phyloP scores from a whole-genome alignment of 2,113 vertebrate genomes.

The Cyanoliseus patagonus region DNA sequence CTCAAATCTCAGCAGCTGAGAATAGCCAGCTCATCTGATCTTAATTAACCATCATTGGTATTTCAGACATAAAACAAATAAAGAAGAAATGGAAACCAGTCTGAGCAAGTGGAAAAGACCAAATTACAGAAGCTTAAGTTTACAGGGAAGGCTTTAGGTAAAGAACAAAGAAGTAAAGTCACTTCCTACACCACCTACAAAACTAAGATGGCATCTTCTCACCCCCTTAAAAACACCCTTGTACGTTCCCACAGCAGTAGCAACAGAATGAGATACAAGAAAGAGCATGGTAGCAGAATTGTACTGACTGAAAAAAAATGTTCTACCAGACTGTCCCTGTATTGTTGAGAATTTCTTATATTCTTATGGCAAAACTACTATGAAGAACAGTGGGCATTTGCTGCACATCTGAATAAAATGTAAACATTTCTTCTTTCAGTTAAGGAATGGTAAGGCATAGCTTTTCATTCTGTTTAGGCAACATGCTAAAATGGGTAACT shows the following conservation, averaged over 20 bases:
- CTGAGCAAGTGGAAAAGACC: not conserved
- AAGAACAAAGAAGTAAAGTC: not conserved
- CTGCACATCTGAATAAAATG: not conserved
- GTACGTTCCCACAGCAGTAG: not conserved
- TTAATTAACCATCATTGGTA: not conserved
- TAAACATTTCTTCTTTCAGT: not conserved
- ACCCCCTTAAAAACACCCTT: not conserved
- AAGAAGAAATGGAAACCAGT: not conserved
- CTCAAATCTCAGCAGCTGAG: not conserved
- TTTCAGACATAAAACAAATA: not conserved
- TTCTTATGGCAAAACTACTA: not conserved
- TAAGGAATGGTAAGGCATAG: not conserved
- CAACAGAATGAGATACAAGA: not conserved
- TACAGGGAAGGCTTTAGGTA: not conserved
- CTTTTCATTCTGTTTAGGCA: not conserved
- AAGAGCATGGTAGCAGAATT: not conserved
- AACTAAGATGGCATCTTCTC: not conserved
- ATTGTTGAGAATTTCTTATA: not conserved
- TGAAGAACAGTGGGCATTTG: not conserved
- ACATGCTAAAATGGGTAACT: not conserved
- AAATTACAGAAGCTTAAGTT: not conserved
- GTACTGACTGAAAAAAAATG: not conserved
- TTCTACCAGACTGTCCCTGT: not conserved
- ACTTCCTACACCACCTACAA: not conserved
- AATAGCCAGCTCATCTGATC: not conserved